phyloP scores from a whole-genome alignment of 2,888 invertebrate genomes.

The Lysandra bellargus region DNA sequence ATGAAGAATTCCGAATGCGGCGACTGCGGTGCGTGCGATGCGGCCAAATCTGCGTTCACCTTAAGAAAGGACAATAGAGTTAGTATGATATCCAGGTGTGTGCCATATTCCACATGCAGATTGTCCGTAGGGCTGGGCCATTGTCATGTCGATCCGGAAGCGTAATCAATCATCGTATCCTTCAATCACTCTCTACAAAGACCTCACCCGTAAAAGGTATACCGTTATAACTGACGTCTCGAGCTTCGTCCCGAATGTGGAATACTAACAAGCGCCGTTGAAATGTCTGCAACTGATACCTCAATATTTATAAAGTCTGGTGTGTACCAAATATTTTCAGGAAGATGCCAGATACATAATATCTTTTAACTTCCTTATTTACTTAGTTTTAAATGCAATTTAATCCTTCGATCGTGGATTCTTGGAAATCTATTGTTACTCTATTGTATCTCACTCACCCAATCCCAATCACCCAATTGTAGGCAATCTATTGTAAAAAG shows the following conservation, averaged over 20 bases:
- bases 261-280: conserved; percentile 13
- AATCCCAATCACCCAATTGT: too few species aligned
- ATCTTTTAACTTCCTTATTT: not conserved
- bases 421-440: too few species aligned
- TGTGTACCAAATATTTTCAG: not conserved
- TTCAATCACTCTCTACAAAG: conserved; percentile 25
- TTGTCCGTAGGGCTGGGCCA: conserved; percentile 5
- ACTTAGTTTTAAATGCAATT: not conserved
- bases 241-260: conserved; percentile 22
- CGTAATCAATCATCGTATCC: conserved; percentile 23
- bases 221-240: conserved; percentile 27
- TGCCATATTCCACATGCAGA: conserved; percentile 23
- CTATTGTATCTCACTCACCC: too few species aligned
- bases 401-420: not conserved
- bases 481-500: not conserved
- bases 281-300: not conserved
- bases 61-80: not conserved
- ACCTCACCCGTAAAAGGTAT: conserved; percentile 25
- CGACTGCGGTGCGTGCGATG: too few species aligned
- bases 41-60: too few species aligned
- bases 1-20: too few species aligned
- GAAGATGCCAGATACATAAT: not conserved
- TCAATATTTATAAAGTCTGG: not conserved
- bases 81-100: not conserved
- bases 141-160: conserved; percentile 21